Conservation (phyloP, 2,113 vertebrate genomes). For the Gymnocephalus cernua region DNA sequence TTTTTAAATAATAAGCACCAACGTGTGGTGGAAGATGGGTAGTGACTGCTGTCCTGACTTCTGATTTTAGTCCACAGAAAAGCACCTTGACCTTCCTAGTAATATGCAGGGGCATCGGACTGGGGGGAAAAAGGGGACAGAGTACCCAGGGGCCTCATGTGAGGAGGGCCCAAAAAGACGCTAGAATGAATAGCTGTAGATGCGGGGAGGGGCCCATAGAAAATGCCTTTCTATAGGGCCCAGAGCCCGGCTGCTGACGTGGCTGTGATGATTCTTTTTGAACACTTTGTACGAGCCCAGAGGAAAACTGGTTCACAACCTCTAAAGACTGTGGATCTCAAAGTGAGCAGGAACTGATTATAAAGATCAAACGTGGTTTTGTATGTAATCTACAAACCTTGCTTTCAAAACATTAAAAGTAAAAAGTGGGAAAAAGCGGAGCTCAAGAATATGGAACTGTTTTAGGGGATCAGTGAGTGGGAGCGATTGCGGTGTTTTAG, state of each 20-base stretch:
- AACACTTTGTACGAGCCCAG: background rate
- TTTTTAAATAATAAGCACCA: background rate
- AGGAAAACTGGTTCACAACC: constrained; percentile 1
- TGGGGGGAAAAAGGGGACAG: too few species aligned
- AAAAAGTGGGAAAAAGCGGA: background rate
- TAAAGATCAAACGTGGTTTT: constrained; percentile 31
- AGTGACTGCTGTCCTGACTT: constrained; percentile 1
- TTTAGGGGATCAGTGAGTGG: background rate
- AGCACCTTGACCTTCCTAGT: background rate
- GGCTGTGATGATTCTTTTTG: background rate
- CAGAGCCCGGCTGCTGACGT: too few species aligned
- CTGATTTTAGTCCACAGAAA: background rate
- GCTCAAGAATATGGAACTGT: background rate
- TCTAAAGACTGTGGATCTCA: constrained; percentile 21
- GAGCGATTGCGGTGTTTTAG: background rate
- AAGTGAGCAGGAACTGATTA: constrained; percentile 1
- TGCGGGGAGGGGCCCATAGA: too few species aligned
- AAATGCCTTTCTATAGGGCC: too few species aligned
- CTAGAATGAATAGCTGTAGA: too few species aligned
- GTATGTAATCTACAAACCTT: background rate
- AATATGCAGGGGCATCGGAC: too few species aligned
- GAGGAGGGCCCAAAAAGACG: too few species aligned
- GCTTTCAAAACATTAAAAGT: constrained; percentile 2
- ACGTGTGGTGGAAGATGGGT: background rate
- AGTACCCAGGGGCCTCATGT: too few species aligned